phyloP scores from a whole-genome alignment of 2,888 invertebrate genomes.

The Meteorus cinctellus region DNA sequence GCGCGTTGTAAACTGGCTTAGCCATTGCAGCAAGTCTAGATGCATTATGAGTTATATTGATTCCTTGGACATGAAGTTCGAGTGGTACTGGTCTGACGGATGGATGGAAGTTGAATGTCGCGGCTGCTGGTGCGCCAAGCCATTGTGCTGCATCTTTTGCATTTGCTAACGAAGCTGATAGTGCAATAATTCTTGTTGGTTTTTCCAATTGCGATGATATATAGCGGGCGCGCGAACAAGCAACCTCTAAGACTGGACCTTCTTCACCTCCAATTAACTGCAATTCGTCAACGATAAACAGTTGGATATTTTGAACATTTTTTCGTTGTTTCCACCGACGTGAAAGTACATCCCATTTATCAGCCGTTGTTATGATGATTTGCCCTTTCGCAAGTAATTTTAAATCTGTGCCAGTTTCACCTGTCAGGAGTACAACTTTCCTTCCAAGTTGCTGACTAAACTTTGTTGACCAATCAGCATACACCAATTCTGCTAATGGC shows the following conservation, averaged over 20 bases:
- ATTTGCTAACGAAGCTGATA: constrained; percentile 95
- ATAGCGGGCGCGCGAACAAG: constrained; percentile 90
- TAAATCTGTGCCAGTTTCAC: constrained; percentile 97
- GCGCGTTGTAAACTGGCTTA: constrained; percentile 96
- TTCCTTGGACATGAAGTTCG: constrained; percentile 95
- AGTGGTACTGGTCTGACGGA: constrained; percentile 96
- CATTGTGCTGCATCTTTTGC: constrained; percentile 96
- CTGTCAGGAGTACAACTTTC: constrained; percentile 93
- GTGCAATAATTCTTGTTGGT: constrained; percentile 93
- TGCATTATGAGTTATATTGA: constrained; percentile 98
- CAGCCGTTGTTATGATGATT: constrained; percentile 96
- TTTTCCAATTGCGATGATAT: constrained; percentile 95
- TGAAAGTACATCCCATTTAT: constrained; percentile 99
- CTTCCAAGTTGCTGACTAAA: constrained; percentile 87
- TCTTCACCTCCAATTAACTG: constrained; percentile 93
- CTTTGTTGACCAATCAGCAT: constrained; percentile 93
- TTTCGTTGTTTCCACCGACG: constrained; percentile 99
- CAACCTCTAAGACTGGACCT: constrained; percentile 95
- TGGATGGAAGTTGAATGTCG: constrained; percentile 99
- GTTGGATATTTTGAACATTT: constrained; percentile 96
- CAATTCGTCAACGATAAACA: constrained; percentile 97
- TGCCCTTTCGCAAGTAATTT: constrained; percentile 94
- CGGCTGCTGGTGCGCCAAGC: constrained; percentile 94
- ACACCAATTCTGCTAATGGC: constrained; percentile 90
- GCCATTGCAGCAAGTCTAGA: constrained; percentile 98